These are phyloP conservation scores for Paramormyrops hopkinsi DNA, from an alignment of 2,797 vertebrate species.

Conservation along the genomic window DNA sequence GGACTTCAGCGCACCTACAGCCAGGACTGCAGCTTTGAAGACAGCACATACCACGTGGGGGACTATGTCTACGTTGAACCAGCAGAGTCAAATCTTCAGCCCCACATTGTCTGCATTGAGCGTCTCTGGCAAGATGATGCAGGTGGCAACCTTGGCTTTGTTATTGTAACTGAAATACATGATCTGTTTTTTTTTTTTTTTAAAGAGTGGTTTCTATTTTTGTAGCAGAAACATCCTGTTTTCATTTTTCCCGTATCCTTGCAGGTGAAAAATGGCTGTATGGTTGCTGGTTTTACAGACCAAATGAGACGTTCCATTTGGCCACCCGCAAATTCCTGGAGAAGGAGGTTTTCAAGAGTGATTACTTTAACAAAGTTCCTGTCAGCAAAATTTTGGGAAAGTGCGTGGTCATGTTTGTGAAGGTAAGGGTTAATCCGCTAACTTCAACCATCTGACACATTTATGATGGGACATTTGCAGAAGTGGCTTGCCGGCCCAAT, in stretches of 20 bases:
- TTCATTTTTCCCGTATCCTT: slow-evolving; percentile 14
- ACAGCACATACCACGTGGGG: slow-evolving; percentile 86
- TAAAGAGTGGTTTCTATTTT: not conserved
- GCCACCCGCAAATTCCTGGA: slow-evolving; percentile 95
- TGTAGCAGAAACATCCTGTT: not conserved
- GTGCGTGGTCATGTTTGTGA: slow-evolving; percentile 95
- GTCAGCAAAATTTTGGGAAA: slow-evolving; percentile 90
- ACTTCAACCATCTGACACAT: not conserved
- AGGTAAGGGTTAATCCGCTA: slow-evolving; percentile 59
- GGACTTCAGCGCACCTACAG: slow-evolving; percentile 76
- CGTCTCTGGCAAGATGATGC: slow-evolving; percentile 89
- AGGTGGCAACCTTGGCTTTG: slow-evolving; percentile 58
- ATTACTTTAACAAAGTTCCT: slow-evolving; percentile 87
- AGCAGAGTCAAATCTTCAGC: slow-evolving; percentile 78
- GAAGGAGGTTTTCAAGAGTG: slow-evolving; percentile 97
- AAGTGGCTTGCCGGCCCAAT: not conserved
- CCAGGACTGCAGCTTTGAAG: slow-evolving; percentile 89
- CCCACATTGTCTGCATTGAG: slow-evolving; percentile 94
- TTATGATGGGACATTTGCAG: not conserved
- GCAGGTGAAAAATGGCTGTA: slow-evolving; percentile 92
- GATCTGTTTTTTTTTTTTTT: not conserved
- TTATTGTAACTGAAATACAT: not conserved
- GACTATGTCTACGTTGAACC: slow-evolving; percentile 94
- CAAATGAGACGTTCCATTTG: slow-evolving; percentile 93
- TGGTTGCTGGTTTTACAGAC: slow-evolving; percentile 97